Conservation (phyloP, 2,888 invertebrate species). For the Tyria jacobaeae region DNA sequence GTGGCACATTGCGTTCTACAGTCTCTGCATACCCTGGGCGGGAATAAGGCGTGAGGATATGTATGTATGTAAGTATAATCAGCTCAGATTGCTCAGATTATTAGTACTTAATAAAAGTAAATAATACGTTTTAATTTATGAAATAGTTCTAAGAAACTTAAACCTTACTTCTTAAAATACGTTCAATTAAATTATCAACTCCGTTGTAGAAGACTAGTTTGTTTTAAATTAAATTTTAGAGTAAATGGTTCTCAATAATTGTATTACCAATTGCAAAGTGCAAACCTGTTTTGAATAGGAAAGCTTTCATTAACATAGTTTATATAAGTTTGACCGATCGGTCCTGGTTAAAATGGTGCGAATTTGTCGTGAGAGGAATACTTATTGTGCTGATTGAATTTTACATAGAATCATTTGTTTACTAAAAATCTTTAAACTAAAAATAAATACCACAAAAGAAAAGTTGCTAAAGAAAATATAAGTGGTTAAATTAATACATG, state of each 20-base stretch:
- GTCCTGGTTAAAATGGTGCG: not conserved
- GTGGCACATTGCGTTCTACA: no score
- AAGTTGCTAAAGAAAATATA: not conserved
- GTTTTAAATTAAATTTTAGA: not conserved
- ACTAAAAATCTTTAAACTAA: not conserved
- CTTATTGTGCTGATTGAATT: not conserved
- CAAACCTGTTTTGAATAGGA: slow-evolving; percentile 6
- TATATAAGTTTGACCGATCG: not conserved
- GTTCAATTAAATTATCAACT: not conserved
- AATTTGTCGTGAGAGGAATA: not conserved
- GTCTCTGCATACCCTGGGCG: no score
- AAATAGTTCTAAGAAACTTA: no score
- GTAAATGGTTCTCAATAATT: slow-evolving; percentile 12
- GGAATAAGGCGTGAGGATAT: no score
- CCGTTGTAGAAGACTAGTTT: not conserved
- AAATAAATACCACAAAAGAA: not conserved
- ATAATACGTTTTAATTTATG: no score
- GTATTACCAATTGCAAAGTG: slow-evolving; percentile 1
- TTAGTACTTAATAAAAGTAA: no score
- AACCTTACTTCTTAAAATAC: not conserved
- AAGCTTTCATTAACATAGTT: slow-evolving; percentile 3
- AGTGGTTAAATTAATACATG: not conserved
- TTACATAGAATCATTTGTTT: not conserved
- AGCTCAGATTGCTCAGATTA: no score
- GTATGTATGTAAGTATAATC: no score